These are phyloP conservation scores for Callyntrura guangdongensis DNA, from an alignment of 2,888 invertebrate genomes.

Conservation along the genomic window DNA sequence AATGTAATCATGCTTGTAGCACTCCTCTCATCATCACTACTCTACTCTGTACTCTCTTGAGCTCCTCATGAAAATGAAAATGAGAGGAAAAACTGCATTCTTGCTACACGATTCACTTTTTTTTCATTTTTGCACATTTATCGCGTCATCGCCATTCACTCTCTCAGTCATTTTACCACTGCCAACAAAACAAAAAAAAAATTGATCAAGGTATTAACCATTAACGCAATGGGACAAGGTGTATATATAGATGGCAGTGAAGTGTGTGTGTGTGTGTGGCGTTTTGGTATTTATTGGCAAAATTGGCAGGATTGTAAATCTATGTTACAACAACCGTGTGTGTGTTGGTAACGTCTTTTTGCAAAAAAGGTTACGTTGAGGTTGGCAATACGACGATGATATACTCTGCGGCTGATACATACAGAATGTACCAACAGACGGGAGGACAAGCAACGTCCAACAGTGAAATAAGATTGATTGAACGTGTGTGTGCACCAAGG, in stretches of 20 bases:
- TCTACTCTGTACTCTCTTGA: too few relatives aligned
- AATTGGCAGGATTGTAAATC: not conserved
- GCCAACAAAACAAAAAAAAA: not conserved
- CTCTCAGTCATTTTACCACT: not conserved
- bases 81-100: conserved; percentile 34
- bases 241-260: not conserved
- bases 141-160: not conserved
- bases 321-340: not conserved
- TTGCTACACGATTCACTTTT: not conserved
- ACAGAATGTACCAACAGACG: too few relatives aligned
- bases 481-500: not conserved
- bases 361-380: not conserved
- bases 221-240: not conserved
- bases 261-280: not conserved
- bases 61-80: conserved; percentile 19
- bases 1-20: conserved; percentile 3
- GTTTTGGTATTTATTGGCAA: not conserved
- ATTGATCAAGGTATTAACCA: not conserved
- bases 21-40: conserved; percentile 1
- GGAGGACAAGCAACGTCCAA: not conserved
- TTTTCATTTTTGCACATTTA: not conserved
- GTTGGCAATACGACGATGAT: not conserved
- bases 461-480: conserved; percentile 12
- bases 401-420: too few relatives aligned
- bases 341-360: not conserved